Percentiles rank a stretch among this genome's conserved stretches.
Evolutionary conservation across 2,888 invertebrate genomes (phyloP).

Genomic region (Brassicogethes aeneus): DNA sequence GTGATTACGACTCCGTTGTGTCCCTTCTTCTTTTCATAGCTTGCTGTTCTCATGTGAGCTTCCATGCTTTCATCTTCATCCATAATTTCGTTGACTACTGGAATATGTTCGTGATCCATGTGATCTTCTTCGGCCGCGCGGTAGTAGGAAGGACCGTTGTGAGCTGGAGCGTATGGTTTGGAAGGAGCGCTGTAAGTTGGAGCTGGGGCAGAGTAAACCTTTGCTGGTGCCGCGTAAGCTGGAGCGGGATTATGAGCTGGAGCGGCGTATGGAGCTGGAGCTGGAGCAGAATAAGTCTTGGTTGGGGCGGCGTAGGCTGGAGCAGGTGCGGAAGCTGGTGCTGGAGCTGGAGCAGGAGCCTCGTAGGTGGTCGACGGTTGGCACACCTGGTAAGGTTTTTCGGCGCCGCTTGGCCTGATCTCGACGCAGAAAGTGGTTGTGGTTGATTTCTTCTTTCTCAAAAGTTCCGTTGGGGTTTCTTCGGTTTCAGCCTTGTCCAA

Average conservation of each 20-base stretch:
- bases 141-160: constrained; percentile 12
- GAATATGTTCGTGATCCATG: constrained; percentile 11
- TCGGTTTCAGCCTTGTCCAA: constrained; percentile 2
- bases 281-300: constrained; percentile 13
- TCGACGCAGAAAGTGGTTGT: constrained; percentile 44
- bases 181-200: constrained; percentile 10
- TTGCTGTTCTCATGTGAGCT: constrained; percentile 1
- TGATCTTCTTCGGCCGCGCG: constrained; percentile 13
- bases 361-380: constrained; percentile 22
- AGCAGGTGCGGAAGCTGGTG: constrained; percentile 13
- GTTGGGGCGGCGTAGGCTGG: constrained; percentile 10
- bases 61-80: not conserved
- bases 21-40: constrained; percentile 15
- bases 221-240: constrained; percentile 7
- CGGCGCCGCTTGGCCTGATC: constrained; percentile 36
- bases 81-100: not conserved
- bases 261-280: constrained; percentile 11
- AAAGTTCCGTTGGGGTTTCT: constrained; percentile 24
- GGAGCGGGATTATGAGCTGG: constrained; percentile 15
- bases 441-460: constrained; percentile 36
- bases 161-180: constrained; percentile 9
- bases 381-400: constrained; percentile 38
- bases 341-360: constrained; percentile 13
- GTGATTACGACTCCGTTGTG: constrained; percentile 38
- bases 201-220: constrained; percentile 12